Percentiles rank a stretch among this genome's conserved stretches.
phyloP scores from a whole-genome alignment of 2,113 vertebrate species.

The Menura novaehollandiae region DNA sequence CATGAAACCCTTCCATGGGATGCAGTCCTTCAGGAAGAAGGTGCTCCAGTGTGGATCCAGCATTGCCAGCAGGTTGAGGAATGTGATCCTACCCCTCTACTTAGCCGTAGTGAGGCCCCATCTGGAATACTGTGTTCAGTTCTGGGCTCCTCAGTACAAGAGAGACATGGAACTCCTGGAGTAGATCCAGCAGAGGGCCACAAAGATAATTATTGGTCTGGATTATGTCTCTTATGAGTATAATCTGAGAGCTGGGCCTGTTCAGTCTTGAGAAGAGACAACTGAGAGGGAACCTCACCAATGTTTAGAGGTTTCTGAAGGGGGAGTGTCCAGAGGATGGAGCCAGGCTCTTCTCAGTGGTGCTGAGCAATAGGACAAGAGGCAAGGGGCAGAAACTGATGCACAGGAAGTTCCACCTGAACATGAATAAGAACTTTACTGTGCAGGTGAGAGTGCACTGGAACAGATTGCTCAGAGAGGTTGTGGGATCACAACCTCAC shows the following conservation, averaged over 20 bases:
- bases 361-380: not conserved
- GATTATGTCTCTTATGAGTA: not conserved
- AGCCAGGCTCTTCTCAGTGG: not conserved
- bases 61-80: not conserved
- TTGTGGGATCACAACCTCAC: too few relatives aligned
- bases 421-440: not conserved
- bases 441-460: not conserved
- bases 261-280: not conserved
- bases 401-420: not conserved
- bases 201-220: not conserved
- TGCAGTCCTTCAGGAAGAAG: not conserved
- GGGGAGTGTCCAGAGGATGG: not conserved
- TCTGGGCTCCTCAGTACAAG: not conserved
- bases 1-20: not conserved
- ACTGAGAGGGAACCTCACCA: not conserved
- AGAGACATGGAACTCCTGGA: not conserved
- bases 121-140: accelerated
- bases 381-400: not conserved
- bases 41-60: too few relatives aligned
- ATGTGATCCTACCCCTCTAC: not conserved
- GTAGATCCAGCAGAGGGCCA: too few relatives aligned
- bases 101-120: not conserved
- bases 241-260: not conserved
- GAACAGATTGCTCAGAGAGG: not conserved
- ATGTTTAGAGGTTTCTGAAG: not conserved